phyloP scores from a whole-genome alignment of 1,140 invertebrate genomes.

The Trichoplusia ni region DNA sequence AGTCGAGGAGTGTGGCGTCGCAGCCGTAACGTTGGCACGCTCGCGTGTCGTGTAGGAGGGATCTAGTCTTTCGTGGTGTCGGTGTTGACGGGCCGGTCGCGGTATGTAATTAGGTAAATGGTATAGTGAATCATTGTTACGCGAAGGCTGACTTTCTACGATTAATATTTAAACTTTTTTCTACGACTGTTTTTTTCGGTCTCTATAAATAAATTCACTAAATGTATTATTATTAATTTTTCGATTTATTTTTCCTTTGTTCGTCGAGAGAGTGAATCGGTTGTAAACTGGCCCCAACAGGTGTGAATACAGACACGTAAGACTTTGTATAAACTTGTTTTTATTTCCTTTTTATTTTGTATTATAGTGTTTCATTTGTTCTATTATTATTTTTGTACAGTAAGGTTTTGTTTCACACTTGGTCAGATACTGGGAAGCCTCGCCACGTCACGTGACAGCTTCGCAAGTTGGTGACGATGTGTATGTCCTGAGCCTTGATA shows the following conservation, averaged over 20 bases:
- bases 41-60: background rate
- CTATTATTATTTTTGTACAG: slow-evolving; percentile 57
- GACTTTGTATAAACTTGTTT: slow-evolving; percentile 48
- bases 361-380: slow-evolving; percentile 57
- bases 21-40: background rate
- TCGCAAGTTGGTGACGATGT: too few species aligned
- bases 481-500: too few species aligned
- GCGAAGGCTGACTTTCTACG: slow-evolving; percentile 66
- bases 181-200: slow-evolving; percentile 25
- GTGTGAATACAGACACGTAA: slow-evolving; percentile 31
- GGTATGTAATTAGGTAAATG: slow-evolving; percentile 43
- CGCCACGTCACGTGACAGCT: background rate
- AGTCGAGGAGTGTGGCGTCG: slow-evolving; percentile 3
- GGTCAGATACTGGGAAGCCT: slow-evolving; percentile 14
- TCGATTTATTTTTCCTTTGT: background rate
- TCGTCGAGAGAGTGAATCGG: slow-evolving; percentile 19
- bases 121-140: slow-evolving; percentile 52
- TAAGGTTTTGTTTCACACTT: slow-evolving; percentile 56
- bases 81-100: slow-evolving; percentile 1
- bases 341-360: slow-evolving; percentile 57
- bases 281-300: slow-evolving; percentile 19
- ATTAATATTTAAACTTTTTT: slow-evolving; percentile 36
- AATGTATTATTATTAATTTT: slow-evolving; percentile 14
- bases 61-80: slow-evolving; percentile 41
- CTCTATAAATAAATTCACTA: slow-evolving; percentile 31